Evolutionary conservation across 2,797 vertebrate species (phyloP), one percentile per base, ranked within the genome.

Genomic region (Pangasius larnaudii): DNA sequence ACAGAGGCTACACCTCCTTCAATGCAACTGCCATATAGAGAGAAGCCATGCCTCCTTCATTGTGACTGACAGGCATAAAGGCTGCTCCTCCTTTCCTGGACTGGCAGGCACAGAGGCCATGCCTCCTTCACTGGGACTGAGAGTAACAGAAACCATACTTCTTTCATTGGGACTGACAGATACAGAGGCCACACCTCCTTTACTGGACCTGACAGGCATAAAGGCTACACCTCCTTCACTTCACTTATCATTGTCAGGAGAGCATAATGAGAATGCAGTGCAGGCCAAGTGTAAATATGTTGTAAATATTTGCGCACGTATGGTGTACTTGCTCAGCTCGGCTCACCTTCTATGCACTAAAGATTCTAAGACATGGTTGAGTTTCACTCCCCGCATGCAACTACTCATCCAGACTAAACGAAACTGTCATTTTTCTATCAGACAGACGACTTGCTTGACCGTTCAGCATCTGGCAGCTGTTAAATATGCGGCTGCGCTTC

Each of bases 401-500:
- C 67, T 19, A 18, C 69, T 51, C 56, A 53, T 87, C 58, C 33
- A n/a, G 42, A 87, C 65, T 53, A 87, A 87, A 53, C 56, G 1
- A 84, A 84, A 65, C 86, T 67, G 86, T 87, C 58, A 56, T n/a
- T 84, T 67, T 59, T 80, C 72, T 88, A 61, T 51, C 56, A 71
- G 74, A 88, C 88, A 74, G 84, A 77, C 11, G 77, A 85, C 46
- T 19, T 59, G 33, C 74, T 69, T 67, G 84, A 79, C 74, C 87
- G 53, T 46, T 79, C 63, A 80, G 33, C 87, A 80, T 71, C 83
- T 85, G 51, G 63, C 87, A 81, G 63, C 83, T 88, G 74, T 80
- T 85, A 56, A 77, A 80, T 84, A 85, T 56, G 49, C 24, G 46
- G 19, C 72, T 39, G 27, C 3, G 18, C 82, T n/a, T 19, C 33